A percentile compares a stretch with the other conserved stretches of the same genome.
These are phyloP conservation scores for Cyanistes caeruleus DNA, from an alignment of 2,113 vertebrate genomes.

Conservation along the genomic window DNA sequence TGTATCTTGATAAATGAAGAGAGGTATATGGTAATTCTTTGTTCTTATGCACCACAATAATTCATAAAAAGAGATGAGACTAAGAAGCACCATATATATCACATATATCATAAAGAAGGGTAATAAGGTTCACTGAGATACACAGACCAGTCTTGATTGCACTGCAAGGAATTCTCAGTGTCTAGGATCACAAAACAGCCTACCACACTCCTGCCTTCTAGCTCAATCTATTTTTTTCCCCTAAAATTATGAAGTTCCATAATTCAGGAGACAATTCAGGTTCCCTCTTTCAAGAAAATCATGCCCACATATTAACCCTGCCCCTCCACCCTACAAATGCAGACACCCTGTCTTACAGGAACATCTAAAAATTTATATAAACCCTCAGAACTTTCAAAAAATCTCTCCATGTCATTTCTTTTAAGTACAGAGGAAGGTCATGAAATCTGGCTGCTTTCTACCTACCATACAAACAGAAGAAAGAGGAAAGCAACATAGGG, in stretches of 20 bases:
- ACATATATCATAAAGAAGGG: background rate
- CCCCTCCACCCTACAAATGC: background rate
- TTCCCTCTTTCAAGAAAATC: background rate
- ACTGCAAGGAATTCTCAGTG: background rate
- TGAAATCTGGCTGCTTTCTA: background rate
- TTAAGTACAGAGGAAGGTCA: background rate
- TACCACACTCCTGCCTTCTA: background rate
- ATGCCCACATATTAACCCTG: background rate
- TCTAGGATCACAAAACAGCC: background rate
- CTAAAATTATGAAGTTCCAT: background rate
- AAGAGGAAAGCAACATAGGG: background rate
- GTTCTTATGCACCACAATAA: background rate
- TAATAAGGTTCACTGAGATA: background rate
- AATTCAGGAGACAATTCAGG: background rate
- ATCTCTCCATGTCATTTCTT: background rate
- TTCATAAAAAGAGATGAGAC: background rate
- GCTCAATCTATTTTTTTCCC: accelerated
- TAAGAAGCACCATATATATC: background rate
- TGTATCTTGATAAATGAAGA: background rate
- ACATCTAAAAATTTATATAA: background rate
- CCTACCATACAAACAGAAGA: background rate
- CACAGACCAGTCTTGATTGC: background rate
- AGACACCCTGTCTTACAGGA: background rate
- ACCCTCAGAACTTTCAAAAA: background rate
- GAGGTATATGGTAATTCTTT: background rate